Evolutionary conservation across 2,113 vertebrate genomes (phyloP).

Genomic region (Motacilla alba): DNA sequence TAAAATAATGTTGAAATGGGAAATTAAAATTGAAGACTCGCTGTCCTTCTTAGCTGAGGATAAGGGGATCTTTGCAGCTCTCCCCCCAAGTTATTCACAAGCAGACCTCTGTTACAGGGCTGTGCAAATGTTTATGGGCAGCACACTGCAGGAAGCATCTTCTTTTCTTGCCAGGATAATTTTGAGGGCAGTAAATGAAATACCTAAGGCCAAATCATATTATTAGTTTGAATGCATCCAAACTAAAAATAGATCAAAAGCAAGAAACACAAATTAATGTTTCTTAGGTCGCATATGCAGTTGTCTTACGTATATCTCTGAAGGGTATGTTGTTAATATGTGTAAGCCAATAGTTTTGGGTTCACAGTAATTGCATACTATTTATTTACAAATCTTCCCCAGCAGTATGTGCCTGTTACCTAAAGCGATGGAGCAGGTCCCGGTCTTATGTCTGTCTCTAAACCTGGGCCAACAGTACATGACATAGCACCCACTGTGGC

Average conservation of each 20-base stretch:
- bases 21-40: not conserved
- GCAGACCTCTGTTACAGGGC: not conserved
- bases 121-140: not conserved
- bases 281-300: not conserved
- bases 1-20: not conserved
- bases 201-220: constrained; percentile 5
- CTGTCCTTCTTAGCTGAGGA: not conserved
- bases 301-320: not conserved
- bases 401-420: constrained; percentile 97
- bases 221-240: not conserved
- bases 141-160: not conserved
- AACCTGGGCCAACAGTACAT: constrained; percentile 81
- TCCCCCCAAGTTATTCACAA: not conserved
- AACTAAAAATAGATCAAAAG: constrained; percentile 20
- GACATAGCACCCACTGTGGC: constrained; percentile 91
- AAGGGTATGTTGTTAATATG: not conserved
- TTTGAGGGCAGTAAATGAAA: constrained; percentile 39
- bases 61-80: not conserved
- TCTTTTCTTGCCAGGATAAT: not conserved
- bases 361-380: constrained; percentile 88
- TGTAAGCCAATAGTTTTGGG: constrained; percentile 84
- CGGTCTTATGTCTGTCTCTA: constrained; percentile 90
- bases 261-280: not conserved
- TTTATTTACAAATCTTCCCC: constrained; percentile 76
- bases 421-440: constrained; percentile 96